Evolutionary conservation across 2,888 invertebrate species (phyloP).

Genomic region (Diogma glabrata): DNA sequence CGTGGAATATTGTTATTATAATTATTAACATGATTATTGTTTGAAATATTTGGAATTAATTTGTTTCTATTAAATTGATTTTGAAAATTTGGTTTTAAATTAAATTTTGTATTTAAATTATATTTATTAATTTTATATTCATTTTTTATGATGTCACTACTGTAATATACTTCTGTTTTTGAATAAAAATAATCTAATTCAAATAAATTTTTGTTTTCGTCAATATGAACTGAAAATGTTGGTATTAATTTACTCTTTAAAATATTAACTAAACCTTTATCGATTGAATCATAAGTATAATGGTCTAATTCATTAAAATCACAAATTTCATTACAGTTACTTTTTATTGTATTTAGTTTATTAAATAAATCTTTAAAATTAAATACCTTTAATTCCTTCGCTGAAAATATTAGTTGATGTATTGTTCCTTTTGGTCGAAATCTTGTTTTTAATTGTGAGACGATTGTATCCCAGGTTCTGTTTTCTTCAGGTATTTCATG

Average conservation of each 20-base stretch:
- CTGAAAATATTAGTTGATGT: not conserved
- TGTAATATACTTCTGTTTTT: not conserved
- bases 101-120: not conserved
- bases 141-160: not conserved
- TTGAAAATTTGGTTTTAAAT: not conserved
- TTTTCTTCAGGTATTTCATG: not conserved
- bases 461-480: not conserved
- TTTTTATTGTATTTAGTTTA: not conserved
- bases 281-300: not conserved
- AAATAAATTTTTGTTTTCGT: not conserved
- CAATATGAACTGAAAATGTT: not conserved
- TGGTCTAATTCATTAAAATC: not conserved
- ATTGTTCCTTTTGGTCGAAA: not conserved
- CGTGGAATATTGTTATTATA: not conserved
- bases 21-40: not conserved
- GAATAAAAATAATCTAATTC: not conserved
- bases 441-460: not conserved
- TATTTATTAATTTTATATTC: not conserved
- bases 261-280: not conserved
- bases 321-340: not conserved
- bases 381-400: not conserved
- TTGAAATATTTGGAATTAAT: no score
- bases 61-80: not conserved
- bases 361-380: not conserved
- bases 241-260: not conserved